Base-by-base conservation (phyloP, 2,113 vertebrate species). In the Rhodinocichla rosea region DNA sequence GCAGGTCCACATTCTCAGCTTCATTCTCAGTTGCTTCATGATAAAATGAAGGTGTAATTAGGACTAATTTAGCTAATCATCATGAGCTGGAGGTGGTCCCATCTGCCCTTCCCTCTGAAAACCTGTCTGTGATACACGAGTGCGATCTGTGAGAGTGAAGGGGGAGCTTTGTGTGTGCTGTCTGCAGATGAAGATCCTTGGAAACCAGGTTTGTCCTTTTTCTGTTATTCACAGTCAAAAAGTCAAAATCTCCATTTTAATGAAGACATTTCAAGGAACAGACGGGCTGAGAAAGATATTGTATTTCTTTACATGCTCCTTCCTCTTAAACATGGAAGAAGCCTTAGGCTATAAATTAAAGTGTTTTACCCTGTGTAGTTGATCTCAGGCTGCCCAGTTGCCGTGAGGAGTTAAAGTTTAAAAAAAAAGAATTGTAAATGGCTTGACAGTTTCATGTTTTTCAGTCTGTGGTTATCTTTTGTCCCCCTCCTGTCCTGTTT, bases 191-290 rank as follows among this genome's bases (percentile, higher is more conserved):
- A 91, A 90, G 68, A 89, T 63, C 67, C 65, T 92, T 3, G 22
- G 94, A 92, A 96, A 80, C 60, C 68, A 93, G 77, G 87, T 96
- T 95, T 90, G 92, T 92, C 87, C 83, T 92, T 97, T 94, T 94
- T 89, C 87, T 89, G 71, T 82, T 95, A 70, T 84, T 95, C 92
- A 90, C 93, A 96, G 91, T 78, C 93, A 93, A 93, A 95, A 94
- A 96, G 94, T 80, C 71, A 92, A 96, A 95, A 71, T 95, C 87
- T 96, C 89, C 84, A 92, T 96, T 97, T 97, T 96, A 85, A 94
- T 92, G 92, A 97, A 95, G 90, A 63, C 77, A 64, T 89, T 91
- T 93, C 89, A 95, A 92, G 88, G 87, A 96, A 95, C 73, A 95
- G 88, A 90, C 21, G 30, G 49, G 44, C 87, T 95, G 84, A 91